Base-by-base conservation (phyloP, 2,888 invertebrate genomes). In the Tetramorium bicarinatum region DNA sequence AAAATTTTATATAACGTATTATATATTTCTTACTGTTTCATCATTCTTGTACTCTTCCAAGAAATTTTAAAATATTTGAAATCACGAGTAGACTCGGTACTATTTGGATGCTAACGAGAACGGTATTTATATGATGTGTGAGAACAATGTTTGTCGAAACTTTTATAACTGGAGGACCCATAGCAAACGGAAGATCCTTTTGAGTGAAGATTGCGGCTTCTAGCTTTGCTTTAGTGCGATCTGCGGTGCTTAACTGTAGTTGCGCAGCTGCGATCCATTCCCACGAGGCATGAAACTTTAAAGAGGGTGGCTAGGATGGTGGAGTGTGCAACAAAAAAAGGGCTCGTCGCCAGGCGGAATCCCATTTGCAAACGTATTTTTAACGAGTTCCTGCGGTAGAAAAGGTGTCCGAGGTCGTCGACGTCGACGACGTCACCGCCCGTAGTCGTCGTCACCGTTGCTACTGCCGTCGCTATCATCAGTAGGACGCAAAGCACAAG, bases 261-360 rank as follows among this genome's bases (percentile, higher is more conserved):
- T 77, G 79, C 84, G 67, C 76, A 80, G 81, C 87, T 83, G 83
- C 92, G 87, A 90, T 82, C 88, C 83, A 87, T 91, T 92, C 89
- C 89, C 91, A 89, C 87, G 85, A 87, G 87, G 88, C 87, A 89
- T 91, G 92, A 91, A 90, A 91, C 86, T 90, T 91, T 91, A 90
- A 92, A 92, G 87, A 87, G 87, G 85, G 84, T 83, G 80, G 82
- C 64, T 59, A 76, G 82, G 69, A 77, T 83, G 72, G 81, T 76
- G 64, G 71, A 86, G 76, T 83, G 74, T 77, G 76, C 62, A 83
- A 83, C 56, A 81, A 84, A 85, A 87, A 86, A 85, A 79, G 67
- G 72, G 71, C 86, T 85, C 85, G 72, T 85, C 79, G 69, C 76
- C 56, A 56, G 72, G 56, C 82, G 62, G 84, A 86, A 90, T 89